Percentiles rank a stretch among this genome's conserved stretches.
These are phyloP conservation scores for Drosophila lini DNA, from an alignment of 1,140 invertebrate genomes.

Conservation along the genomic window DNA sequence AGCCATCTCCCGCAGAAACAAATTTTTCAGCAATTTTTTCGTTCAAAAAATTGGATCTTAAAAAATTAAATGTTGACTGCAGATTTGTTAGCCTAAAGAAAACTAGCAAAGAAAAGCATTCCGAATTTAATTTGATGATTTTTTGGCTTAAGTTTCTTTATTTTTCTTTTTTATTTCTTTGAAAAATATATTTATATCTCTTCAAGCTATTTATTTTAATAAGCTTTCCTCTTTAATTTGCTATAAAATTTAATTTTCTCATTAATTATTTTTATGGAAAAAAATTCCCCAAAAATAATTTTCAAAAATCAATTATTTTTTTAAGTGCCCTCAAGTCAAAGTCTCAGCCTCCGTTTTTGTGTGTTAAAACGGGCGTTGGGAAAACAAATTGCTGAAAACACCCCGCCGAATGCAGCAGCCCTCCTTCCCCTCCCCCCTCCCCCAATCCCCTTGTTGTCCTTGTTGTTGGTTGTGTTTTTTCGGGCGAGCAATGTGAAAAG, in stretches of 20 bases:
- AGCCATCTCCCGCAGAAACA: too few species aligned
- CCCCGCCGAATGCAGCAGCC: constrained; percentile 51
- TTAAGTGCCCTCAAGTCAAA: constrained; percentile 54
- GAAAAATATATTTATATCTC: too few species aligned
- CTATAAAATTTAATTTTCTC: background rate
- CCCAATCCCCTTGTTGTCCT: constrained; percentile 11
- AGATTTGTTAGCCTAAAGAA: too few species aligned
- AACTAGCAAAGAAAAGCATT: too few species aligned
- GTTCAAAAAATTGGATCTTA: too few species aligned
- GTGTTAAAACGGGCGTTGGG: constrained; percentile 77
- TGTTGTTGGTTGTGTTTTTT: constrained; percentile 53
- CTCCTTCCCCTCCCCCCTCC: background rate
- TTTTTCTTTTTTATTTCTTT: too few species aligned
- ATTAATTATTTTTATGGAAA: too few species aligned
- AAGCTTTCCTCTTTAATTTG: background rate
- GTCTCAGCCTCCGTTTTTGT: constrained; percentile 61
- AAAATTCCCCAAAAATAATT: background rate
- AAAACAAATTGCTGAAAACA: constrained; percentile 81
- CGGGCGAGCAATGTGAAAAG: constrained; percentile 67
- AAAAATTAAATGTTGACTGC: too few species aligned
- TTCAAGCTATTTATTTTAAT: too few species aligned
- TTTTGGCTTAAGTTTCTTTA: background rate
- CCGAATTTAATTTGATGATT: background rate
- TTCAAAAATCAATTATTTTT: constrained; percentile 1
- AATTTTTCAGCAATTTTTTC: too few species aligned